Evolutionary conservation across 1,140 invertebrate genomes (phyloP).

Genomic region (Octopus bimaculoides): DNA sequence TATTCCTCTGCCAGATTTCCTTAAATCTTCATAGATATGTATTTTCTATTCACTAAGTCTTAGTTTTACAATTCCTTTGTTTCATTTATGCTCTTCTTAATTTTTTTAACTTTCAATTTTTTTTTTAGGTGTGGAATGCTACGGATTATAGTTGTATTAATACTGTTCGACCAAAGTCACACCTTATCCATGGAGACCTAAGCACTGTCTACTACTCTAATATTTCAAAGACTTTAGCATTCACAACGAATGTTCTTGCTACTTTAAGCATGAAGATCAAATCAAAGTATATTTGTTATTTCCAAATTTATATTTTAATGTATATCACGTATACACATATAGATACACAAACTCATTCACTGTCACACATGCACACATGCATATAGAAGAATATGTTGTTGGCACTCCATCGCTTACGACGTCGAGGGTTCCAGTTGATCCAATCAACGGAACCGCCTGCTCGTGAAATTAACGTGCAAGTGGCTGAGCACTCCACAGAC

Average conservation of each 20-base stretch:
- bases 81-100: neutral
- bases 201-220: conserved; percentile 54
- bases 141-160: conserved; percentile 55
- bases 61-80: neutral
- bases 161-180: conserved; percentile 54
- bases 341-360: too few species aligned
- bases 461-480: too few species aligned
- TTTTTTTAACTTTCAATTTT: too few species aligned
- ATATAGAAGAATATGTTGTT: too few species aligned
- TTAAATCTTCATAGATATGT: neutral
- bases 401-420: too few species aligned
- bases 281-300: conserved; percentile 37
- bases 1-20: neutral
- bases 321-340: too few species aligned
- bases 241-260: conserved; percentile 55
- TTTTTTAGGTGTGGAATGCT: conserved; percentile 55
- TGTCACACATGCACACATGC: too few species aligned
- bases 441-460: too few species aligned
- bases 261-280: conserved; percentile 40
- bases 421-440: too few species aligned
- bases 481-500: too few species aligned
- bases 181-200: conserved; percentile 56
- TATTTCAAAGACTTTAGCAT: conserved; percentile 48
- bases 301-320: neutral
- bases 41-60: neutral